These are phyloP conservation scores for Eugnorisma glareosa DNA, from an alignment of 2,888 invertebrate species.

Conservation along the genomic window DNA sequence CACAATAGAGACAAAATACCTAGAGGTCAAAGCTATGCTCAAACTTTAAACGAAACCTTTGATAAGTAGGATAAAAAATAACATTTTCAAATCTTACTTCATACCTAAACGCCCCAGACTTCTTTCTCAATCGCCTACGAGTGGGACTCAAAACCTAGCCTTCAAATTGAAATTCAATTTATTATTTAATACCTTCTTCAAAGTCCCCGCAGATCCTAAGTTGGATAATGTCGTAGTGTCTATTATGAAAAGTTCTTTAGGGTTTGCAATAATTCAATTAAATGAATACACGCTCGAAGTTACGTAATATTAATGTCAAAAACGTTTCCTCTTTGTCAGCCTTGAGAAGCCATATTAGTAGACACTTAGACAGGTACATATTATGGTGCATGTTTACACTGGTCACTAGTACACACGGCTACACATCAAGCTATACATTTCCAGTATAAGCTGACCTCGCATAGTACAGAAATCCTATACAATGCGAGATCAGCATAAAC, in stretches of 20 bases:
- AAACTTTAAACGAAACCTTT: constrained; percentile 5
- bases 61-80: constrained; percentile 16
- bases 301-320: constrained; percentile 10
- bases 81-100: constrained; percentile 39
- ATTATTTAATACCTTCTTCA: constrained; percentile 11
- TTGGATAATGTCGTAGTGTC: constrained; percentile 14
- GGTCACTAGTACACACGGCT: constrained; percentile 39
- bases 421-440: too few relatives aligned
- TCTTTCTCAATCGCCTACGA: constrained; percentile 50
- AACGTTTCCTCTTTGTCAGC: constrained; percentile 16
- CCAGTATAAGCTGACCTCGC: too few relatives aligned
- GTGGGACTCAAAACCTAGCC: constrained; percentile 27
- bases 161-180: constrained; percentile 30
- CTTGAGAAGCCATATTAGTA: constrained; percentile 42
- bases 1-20: too few relatives aligned
- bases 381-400: constrained; percentile 18
- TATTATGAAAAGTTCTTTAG: constrained; percentile 29
- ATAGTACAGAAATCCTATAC: too few relatives aligned
- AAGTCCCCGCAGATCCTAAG: constrained; percentile 15
- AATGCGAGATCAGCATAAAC: too few relatives aligned
- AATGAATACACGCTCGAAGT: neutral
- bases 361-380: constrained; percentile 20
- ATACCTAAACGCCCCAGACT: constrained; percentile 24
- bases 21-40: neutral
- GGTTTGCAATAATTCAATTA: constrained; percentile 37